Evolutionary conservation across 2,888 invertebrate genomes (phyloP), one percentile per base, ranked within the genome.

Genomic region (Agapetus fuscipes): DNA sequence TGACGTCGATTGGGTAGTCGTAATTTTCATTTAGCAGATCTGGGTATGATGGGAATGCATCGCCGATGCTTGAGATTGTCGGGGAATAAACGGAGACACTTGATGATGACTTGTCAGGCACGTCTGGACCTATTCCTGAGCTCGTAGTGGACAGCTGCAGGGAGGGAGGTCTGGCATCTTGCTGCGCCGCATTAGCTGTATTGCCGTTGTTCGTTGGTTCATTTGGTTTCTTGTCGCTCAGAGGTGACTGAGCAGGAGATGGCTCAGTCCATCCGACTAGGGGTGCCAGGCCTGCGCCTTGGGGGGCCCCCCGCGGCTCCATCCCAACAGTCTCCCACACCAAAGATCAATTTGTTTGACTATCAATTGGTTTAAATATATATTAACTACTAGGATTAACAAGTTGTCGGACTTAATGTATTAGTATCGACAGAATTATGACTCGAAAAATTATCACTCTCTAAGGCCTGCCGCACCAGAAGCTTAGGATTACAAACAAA

Each of bases 41-140:
- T 6, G 54, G 57, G 1, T 56, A 58, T 2, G 59, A 55, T 3
- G 53, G 52, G 2, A 53, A 47, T 15, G 53, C 45, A 32, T 56
- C 56, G 3, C 52, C 57, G 13, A 55, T 44, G 25, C 56, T 57
- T 26, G 56, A 57, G 3, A 54, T 49, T 13, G 56, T 54, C 32
- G 57, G 55, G 13, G 57, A 56, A 34, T 55, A 54, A 1, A 49
- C 51, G 2, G 54, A 53, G 20, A 39, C 39, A 17, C 47, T 42
- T 27, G 40, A 30, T 6, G 42, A 34, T 17, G 61, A 53, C 34
- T 64, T 63, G 14, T 56, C 57, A 11, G 65, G 66, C 13, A 34
- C 36, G 2, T 69, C 72, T 44, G 60, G 64, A 15, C 63, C 68
- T 29, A 71, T 70, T 3, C 69, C 72, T 17, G 73, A 73, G 41